Base-by-base conservation (phyloP, 2,888 invertebrate species). In the Apodemia zela region DNA sequence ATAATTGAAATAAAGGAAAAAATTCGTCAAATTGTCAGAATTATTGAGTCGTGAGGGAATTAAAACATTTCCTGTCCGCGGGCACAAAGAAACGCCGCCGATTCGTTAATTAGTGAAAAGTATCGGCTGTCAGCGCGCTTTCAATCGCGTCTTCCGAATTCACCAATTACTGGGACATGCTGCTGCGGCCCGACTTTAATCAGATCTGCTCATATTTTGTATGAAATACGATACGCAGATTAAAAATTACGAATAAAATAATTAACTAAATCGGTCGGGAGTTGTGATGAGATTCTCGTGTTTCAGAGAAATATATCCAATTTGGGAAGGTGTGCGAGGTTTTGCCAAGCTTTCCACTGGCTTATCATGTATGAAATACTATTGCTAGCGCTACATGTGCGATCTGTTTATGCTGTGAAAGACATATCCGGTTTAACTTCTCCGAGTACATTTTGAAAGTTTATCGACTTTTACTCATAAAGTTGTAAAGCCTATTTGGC, bases 71-170 rank as follows among this genome's bases (percentile, higher is more conserved):
- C 18, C 51, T 21, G 51, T 51, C 21, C 51, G 21, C 51, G 51
- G 21, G 21, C 49, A 51, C 51, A 51, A 51, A 51, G 51, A 18
- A 51, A 18, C 17, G 18, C 51, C 18, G 21, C 11, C 51, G 21
- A 51, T 13, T 51, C 51, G 51, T 51, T 51, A 51, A 51, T 51
- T 51, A 51, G 51, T 51, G 21, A 51, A 51, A 51, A 51, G 51
- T 51, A 51, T 51, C 51, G 51, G 21, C 51, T 51, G 51, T 51
- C 51, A 21, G 21, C 42, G 42, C 42, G 11, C 51, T 51, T 49
- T 17, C 21, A 18, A 18, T 3, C 13, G 51, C 21, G 51, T 51
- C 51, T 21, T 18, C 21, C 13, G 49, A 18, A 51, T 51, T 10
- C 4, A 18, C 11, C 51, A 51, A 51, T 51, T 51, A 51, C 11